These are phyloP conservation scores for Ia io DNA, from an alignment of 2,113 vertebrate species.

Conservation along the genomic window DNA sequence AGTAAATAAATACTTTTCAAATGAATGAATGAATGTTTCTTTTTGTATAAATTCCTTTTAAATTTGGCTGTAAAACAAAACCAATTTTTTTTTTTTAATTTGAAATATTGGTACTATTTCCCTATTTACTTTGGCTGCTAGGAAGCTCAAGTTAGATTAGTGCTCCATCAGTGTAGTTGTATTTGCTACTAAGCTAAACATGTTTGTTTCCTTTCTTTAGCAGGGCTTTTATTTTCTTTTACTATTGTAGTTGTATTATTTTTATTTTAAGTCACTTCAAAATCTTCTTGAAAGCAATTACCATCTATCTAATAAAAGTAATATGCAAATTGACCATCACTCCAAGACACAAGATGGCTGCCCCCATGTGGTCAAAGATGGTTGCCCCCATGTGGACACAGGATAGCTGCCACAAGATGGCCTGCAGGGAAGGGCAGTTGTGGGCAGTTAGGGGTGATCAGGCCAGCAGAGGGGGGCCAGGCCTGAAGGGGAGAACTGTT, in stretches of 20 bases:
- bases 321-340: no score
- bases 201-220: background rate
- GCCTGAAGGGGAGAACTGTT: no score
- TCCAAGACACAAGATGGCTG: no score
- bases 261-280: conserved; percentile 12
- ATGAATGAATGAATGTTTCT: background rate
- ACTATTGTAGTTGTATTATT: background rate
- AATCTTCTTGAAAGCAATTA: background rate
- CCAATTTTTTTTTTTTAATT: background rate
- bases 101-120: background rate
- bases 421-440: no score
- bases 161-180: background rate
- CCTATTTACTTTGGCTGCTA: background rate
- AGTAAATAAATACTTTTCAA: background rate
- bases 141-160: background rate
- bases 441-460: no score
- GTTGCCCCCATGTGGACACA: no score
- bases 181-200: background rate
- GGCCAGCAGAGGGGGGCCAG: no score
- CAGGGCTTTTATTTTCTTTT: background rate
- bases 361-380: no score
- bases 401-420: no score
- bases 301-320: background rate
- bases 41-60: background rate
- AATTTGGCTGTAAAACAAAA: conserved; percentile 2